These are phyloP conservation scores for Oncorhynchus keta DNA, from an alignment of 2,113 vertebrate species.

Conservation along the genomic window DNA sequence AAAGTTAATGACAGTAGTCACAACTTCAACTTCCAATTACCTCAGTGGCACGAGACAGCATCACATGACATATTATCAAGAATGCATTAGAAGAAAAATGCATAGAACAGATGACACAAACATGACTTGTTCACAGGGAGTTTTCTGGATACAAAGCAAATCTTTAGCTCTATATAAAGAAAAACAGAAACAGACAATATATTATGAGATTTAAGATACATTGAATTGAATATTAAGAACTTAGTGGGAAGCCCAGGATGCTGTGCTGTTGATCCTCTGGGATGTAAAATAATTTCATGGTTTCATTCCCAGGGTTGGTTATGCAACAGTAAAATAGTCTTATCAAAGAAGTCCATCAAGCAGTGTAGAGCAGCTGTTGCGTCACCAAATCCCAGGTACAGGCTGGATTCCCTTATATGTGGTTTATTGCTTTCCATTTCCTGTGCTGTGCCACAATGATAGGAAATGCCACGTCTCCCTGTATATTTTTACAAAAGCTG, in stretches of 20 bases:
- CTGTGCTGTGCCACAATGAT: not conserved
- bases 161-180: no score
- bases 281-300: not conserved
- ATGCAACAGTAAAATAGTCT: not conserved
- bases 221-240: not conserved
- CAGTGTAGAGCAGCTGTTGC: not conserved
- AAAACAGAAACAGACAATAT: not conserved
- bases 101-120: no score
- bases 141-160: no score
- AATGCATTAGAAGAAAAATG: not conserved
- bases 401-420: not conserved
- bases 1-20: slow-evolving; percentile 9
- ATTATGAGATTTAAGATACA: not conserved
- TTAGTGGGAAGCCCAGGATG: no score
- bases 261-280: no score
- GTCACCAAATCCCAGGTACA: not conserved
- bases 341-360: not conserved
- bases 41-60: not conserved
- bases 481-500: not conserved
- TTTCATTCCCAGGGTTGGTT: not conserved
- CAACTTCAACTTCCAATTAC: not conserved
- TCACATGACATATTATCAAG: not conserved
- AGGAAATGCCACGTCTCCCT: not conserved
- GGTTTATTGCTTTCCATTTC: not conserved
- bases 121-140: no score